Conservation (phyloP, 2,113 vertebrate species). For the Triplophysa siluroides region DNA sequence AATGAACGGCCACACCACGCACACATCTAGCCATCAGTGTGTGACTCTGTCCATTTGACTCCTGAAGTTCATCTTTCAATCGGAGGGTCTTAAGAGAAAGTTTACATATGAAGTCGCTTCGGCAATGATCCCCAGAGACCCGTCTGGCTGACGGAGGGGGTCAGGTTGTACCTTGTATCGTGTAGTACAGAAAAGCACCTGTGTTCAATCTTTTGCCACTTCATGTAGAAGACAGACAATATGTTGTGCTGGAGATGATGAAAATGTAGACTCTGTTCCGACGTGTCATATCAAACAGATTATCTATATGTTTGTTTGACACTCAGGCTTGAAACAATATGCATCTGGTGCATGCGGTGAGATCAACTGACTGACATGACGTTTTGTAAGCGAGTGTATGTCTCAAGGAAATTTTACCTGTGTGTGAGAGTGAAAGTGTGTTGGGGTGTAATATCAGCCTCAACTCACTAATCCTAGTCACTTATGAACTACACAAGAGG, state of each 20-base stretch:
- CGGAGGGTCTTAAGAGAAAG: conserved; percentile 45
- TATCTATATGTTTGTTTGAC: background rate
- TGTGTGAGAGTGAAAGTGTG: conserved; percentile 22
- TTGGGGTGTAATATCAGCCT: conserved; percentile 15
- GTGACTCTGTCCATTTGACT: conserved; percentile 30
- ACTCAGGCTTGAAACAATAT: background rate
- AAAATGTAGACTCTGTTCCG: background rate
- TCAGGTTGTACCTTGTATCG: background rate
- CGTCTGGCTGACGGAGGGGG: conserved; percentile 16
- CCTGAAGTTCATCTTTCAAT: conserved; percentile 42
- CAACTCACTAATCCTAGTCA: background rate
- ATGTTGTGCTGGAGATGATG: background rate
- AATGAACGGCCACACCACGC: background rate
- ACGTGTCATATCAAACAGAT: background rate
- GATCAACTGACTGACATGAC: background rate
- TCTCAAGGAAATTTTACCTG: background rate
- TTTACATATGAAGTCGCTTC: conserved; percentile 45
- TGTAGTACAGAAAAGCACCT: conserved; percentile 33
- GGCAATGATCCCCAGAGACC: conserved; percentile 42
- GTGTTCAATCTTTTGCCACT: conserved; percentile 15
- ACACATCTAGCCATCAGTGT: conserved; percentile 25
- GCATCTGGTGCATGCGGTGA: background rate
- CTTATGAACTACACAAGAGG: conserved; percentile 24
- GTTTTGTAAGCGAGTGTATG: background rate
- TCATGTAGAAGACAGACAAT: background rate